Conservation (phyloP, 2,888 invertebrate genomes). For the Eurytoma californica region DNA sequence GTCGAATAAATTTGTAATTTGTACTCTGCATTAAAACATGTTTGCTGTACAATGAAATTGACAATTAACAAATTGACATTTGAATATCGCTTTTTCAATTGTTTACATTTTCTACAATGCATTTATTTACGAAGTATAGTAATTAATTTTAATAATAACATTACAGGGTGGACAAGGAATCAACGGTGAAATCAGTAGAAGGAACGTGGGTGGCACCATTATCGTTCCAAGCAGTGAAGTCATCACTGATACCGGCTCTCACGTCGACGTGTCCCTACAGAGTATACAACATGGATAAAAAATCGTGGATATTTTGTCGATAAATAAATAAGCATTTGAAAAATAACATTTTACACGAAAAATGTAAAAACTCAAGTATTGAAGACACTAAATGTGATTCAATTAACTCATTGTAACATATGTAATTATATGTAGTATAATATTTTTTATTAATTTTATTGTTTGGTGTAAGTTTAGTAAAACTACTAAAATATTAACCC, state of each 20-base stretch:
- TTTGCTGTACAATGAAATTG: neutral
- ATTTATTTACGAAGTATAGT: neutral
- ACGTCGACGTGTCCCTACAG: conserved; percentile 66
- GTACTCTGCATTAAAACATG: neutral
- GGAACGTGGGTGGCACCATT: conserved; percentile 70
- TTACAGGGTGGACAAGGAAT: conserved; percentile 65
- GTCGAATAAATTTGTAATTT: neutral
- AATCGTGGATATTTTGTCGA: conserved; percentile 66
- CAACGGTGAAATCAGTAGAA: conserved; percentile 57
- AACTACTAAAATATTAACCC: conserved; percentile 52
- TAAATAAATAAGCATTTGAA: conserved; percentile 36
- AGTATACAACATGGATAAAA: conserved; percentile 66
- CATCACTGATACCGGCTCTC: conserved; percentile 67
- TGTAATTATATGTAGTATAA: conserved; percentile 54
- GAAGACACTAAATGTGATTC: conserved; percentile 14
- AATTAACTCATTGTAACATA: conserved; percentile 54
- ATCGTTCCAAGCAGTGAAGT: conserved; percentile 66
- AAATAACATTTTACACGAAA: conserved; percentile 2
- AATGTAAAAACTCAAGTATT: conserved; percentile 4
- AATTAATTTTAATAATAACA: neutral
- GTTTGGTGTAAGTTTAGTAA: conserved; percentile 52
- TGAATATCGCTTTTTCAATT: neutral
- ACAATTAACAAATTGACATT: too few relatives aligned
- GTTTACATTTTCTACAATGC: neutral
- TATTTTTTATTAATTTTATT: conserved; percentile 45